Evolutionary conservation across 2,113 vertebrate species (phyloP).

Genomic region (Platysteira castanea): DNA sequence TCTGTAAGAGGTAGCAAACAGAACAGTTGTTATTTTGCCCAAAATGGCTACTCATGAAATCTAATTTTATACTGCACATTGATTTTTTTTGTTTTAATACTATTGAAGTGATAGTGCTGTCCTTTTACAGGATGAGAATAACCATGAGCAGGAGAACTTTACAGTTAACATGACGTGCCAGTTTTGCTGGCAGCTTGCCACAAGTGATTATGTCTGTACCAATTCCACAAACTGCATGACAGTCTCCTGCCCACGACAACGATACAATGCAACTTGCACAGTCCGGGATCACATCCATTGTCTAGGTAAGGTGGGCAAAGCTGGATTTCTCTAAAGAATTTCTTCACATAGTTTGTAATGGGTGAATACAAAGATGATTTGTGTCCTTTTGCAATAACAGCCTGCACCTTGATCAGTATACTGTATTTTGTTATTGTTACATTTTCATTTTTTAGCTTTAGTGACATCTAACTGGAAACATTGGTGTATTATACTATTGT

Average conservation of each 20-base stretch:
- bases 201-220: constrained; percentile 83
- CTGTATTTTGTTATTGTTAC: neutral
- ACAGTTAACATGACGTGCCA: constrained; percentile 84
- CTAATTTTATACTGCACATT: neutral
- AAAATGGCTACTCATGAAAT: neutral
- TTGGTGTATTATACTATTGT: neutral
- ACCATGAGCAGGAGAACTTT: constrained; percentile 78
- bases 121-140: constrained; percentile 75
- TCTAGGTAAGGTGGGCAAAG: constrained; percentile 74
- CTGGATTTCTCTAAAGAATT: neutral
- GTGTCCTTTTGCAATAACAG: neutral
- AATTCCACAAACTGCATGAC: constrained; percentile 89
- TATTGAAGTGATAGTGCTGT: neutral
- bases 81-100: neutral
- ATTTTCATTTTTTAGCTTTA: neutral
- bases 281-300: constrained; percentile 90
- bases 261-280: constrained; percentile 84
- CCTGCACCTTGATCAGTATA: neutral
- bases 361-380: neutral
- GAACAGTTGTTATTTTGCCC: neutral
- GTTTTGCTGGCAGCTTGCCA: constrained; percentile 96
- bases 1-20: neutral
- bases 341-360: neutral
- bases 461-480: neutral
- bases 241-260: constrained; percentile 88